Conservation (phyloP, 2,113 vertebrate genomes). For the Crocuta crocuta region DNA sequence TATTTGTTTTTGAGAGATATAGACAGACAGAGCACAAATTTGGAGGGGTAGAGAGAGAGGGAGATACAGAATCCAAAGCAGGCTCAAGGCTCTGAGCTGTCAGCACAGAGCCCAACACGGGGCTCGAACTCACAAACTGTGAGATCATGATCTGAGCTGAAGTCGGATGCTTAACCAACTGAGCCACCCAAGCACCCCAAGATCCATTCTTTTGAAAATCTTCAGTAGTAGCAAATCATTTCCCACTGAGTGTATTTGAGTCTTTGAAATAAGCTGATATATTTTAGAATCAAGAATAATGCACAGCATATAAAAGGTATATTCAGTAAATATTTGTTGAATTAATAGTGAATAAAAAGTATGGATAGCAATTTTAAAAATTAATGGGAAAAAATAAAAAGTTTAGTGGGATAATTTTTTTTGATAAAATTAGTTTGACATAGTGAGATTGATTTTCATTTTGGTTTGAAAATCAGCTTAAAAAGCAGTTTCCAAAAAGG, state of each 20-base stretch:
- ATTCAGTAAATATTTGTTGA: neutral
- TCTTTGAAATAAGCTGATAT: neutral
- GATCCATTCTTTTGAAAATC: neutral
- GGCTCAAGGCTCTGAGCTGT: too few species aligned
- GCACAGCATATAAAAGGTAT: neutral
- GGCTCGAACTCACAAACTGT: too few species aligned
- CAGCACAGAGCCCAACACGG: too few species aligned
- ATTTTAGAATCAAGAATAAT: neutral
- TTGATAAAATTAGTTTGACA: slow-evolving; percentile 20
- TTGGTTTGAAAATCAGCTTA: slow-evolving; percentile 40
- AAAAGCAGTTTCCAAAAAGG: slow-evolving; percentile 31
- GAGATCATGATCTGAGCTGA: too few species aligned
- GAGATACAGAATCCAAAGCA: too few species aligned
- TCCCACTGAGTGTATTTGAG: neutral
- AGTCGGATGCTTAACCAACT: too few species aligned
- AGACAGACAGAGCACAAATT: too few species aligned
- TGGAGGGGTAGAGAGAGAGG: too few species aligned
- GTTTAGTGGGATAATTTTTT: neutral
- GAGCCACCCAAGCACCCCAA: neutral
- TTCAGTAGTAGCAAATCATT: neutral
- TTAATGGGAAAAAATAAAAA: neutral
- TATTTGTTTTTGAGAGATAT: too few species aligned
- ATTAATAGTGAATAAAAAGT: neutral
- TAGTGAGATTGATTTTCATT: neutral
- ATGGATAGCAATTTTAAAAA: neutral